Evolutionary conservation across 2,888 invertebrate genomes (phyloP), one percentile per base, ranked within the genome.

Genomic region (Oxystoma pomonae): DNA sequence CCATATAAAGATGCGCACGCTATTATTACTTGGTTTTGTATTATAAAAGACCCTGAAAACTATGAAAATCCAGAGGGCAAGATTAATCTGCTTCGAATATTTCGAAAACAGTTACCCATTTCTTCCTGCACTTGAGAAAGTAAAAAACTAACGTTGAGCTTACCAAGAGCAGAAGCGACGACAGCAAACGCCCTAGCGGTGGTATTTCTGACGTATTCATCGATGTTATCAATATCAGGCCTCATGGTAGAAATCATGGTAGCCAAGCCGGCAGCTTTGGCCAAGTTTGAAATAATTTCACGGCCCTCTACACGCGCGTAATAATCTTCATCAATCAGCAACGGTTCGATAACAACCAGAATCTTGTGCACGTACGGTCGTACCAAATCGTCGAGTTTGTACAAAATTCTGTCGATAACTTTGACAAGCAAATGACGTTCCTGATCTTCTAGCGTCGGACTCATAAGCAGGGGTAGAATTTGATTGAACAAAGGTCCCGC

Each of bases 161-260:
- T 56, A 67, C 67, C 67, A 66, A 99, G 84, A 62, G 99, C 98
- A 1, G 98, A 99, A 1, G 99, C 99, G 0, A 99, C 99, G 1
- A 99, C 99, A n/a, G 99, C 99, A 81, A 99, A 99, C 0, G 99
- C 99, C 74, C 99, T 87, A 2, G 99, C 99, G 0, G 99, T 99
- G 0, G 99, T 99, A 80, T 99, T 99, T 77, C 99, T 87, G 51
- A 99, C 99, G 77, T 99, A 99, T 82, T 98, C 98, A 80, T 98
- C 98, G 74, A 98, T 98, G 78, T 99, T 99, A 81, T 99, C 99
- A 74, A 99, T 99, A 83, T 99, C 99, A 0, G 99, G 99, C 78
- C 99, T 86, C 99, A 99, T 99, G 0, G 99, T 99, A 2, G 98
- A 98, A 75, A 99, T 99, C 99, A 99, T 99, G 16, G 99, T 99